phyloP scores from a whole-genome alignment of 2,113 vertebrate species.

The Hippocampus barbouri region DNA sequence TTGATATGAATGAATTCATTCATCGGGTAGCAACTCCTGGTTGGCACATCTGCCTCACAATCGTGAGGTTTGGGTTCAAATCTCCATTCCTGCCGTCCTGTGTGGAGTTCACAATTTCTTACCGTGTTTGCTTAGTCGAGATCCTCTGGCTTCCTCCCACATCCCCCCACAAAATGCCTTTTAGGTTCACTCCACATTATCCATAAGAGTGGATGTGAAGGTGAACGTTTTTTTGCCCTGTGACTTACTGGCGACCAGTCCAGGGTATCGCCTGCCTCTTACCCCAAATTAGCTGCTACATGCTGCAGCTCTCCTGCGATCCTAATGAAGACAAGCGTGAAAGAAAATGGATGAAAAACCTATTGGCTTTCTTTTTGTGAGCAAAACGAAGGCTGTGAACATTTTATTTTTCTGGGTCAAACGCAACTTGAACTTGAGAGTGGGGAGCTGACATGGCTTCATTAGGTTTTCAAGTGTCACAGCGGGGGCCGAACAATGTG shows the following conservation, averaged over 20 bases:
- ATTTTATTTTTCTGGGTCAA: slow-evolving; percentile 44
- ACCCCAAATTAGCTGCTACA: too few species aligned
- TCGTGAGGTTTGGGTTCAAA: background rate
- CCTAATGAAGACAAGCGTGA: background rate
- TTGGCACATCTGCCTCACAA: background rate
- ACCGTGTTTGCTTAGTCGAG: background rate
- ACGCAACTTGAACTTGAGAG: slow-evolving; percentile 30
- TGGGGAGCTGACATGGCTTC: slow-evolving; percentile 18
- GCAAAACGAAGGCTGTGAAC: slow-evolving; percentile 24
- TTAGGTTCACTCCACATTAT: too few species aligned
- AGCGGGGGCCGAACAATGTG: background rate
- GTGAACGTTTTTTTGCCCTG: too few species aligned
- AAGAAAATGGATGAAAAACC: slow-evolving; percentile 14
- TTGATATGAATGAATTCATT: background rate
- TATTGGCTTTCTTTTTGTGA: slow-evolving; percentile 51
- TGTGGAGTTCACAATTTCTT: background rate
- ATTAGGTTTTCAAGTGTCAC: slow-evolving; percentile 38
- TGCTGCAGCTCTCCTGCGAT: background rate
- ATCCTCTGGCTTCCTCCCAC: too few species aligned
- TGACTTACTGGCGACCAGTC: too few species aligned
- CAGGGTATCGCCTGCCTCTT: too few species aligned
- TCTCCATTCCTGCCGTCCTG: background rate
- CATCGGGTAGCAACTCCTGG: background rate
- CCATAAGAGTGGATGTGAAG: too few species aligned
- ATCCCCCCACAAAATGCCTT: too few species aligned